These are phyloP conservation scores for Thoracochromis brauschi DNA, from an alignment of 2,113 vertebrate genomes.

Conservation along the genomic window DNA sequence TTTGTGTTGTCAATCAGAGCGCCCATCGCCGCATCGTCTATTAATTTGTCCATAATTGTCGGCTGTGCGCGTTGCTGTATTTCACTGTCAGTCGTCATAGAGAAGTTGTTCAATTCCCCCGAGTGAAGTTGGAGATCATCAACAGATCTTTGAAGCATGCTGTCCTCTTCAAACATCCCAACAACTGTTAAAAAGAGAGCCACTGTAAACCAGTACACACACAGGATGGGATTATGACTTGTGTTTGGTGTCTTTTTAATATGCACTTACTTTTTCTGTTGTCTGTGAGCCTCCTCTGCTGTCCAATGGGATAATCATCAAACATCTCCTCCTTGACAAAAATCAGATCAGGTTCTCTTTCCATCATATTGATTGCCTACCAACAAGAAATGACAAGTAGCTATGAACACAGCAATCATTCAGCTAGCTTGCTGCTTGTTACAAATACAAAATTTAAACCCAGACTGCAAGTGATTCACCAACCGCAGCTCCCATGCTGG, in stretches of 20 bases:
- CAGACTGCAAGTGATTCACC: not conserved
- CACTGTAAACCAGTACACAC: not conserved
- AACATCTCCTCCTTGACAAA: conserved; percentile 71
- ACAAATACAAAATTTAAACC: not conserved
- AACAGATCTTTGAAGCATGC: conserved; percentile 36
- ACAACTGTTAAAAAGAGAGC: conserved; percentile 21
- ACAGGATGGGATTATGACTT: not conserved
- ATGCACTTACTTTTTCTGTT: conserved; percentile 41
- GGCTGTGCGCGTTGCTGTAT: conserved; percentile 31
- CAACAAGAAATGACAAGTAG: not conserved
- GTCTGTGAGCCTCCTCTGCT: conserved; percentile 44
- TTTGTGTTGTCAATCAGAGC: conserved; percentile 34
- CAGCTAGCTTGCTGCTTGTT: not conserved
- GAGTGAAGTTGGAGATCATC: conserved; percentile 50
- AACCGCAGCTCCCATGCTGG: conserved; percentile 37
- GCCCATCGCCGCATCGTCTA: conserved; percentile 50
- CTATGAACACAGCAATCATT: not conserved
- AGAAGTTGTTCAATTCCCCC: conserved; percentile 43
- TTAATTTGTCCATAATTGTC: conserved; percentile 54
- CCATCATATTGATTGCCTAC: conserved; percentile 59
- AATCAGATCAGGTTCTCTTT: conserved; percentile 63
- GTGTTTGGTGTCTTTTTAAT: not conserved
- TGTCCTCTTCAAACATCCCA: conserved; percentile 43
- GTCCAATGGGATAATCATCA: conserved; percentile 60
- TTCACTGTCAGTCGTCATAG: conserved; percentile 28